phyloP scores from a whole-genome alignment of 2,888 invertebrate genomes.

The Anorthoa munda region DNA sequence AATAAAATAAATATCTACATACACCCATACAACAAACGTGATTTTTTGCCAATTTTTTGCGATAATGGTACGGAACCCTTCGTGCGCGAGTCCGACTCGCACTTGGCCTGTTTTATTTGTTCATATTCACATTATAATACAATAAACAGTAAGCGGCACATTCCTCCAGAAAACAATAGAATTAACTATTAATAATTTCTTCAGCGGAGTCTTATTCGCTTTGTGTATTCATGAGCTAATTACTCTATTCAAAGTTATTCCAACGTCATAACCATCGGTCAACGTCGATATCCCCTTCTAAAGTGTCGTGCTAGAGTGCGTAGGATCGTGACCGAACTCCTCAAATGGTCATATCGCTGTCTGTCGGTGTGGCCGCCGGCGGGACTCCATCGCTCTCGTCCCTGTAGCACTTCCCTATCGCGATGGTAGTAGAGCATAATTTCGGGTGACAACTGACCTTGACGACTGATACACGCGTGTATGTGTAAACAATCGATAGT shows the following conservation, averaged over 20 bases:
- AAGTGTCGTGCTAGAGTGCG: slow-evolving; percentile 81
- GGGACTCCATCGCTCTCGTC: slow-evolving; percentile 44
- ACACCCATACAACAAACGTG: too few species aligned
- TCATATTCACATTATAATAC: slow-evolving; percentile 67
- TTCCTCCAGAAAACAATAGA: slow-evolving; percentile 77
- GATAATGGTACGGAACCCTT: too few species aligned
- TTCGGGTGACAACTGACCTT: slow-evolving; percentile 75
- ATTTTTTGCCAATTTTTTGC: too few species aligned
- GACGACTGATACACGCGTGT: slow-evolving; percentile 75
- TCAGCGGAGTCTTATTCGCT: slow-evolving; percentile 77
- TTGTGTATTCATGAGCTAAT: slow-evolving; percentile 87
- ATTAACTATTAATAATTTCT: slow-evolving; percentile 79
- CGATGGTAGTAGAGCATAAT: slow-evolving; percentile 74
- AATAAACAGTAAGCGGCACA: slow-evolving; percentile 73
- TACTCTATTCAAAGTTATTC: slow-evolving; percentile 90
- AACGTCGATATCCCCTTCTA: slow-evolving; percentile 86
- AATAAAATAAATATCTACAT: too few species aligned
- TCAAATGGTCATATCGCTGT: slow-evolving; percentile 84
- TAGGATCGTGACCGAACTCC: slow-evolving; percentile 88
- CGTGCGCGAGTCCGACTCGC: too few species aligned
- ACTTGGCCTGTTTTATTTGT: too few species aligned
- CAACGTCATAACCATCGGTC: slow-evolving; percentile 88
- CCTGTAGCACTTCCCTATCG: slow-evolving; percentile 69
- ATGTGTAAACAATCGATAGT: slow-evolving; percentile 87
- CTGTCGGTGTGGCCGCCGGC: slow-evolving; percentile 80